These are phyloP conservation scores for Drosophila mayaguana DNA, from an alignment of 2,888 invertebrate genomes.

Conservation along the genomic window DNA sequence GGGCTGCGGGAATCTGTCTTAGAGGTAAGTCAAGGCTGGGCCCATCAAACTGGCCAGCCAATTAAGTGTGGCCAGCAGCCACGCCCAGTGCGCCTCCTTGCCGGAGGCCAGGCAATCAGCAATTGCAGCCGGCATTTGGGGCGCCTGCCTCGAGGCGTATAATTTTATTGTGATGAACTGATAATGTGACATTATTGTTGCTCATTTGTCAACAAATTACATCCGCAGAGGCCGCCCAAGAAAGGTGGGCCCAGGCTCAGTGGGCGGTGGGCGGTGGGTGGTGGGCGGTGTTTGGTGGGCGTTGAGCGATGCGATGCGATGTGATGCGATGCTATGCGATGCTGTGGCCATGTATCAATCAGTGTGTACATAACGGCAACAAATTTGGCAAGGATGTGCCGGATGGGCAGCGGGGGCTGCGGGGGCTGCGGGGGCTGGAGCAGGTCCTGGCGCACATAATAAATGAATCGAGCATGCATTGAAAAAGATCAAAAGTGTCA, in stretches of 20 bases:
- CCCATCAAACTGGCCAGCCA: conserved; percentile 43
- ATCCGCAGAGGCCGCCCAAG: conserved; percentile 44
- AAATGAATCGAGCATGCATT: conserved; percentile 78
- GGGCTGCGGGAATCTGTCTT: not conserved
- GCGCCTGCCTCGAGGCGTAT: conserved; percentile 52
- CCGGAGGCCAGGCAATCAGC: conserved; percentile 37
- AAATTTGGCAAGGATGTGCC: conserved; percentile 47
- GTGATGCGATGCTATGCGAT: conserved; percentile 5
- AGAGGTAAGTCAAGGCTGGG: conserved; percentile 38
- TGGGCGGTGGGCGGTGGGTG: not conserved
- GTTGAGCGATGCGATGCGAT: conserved; percentile 28
- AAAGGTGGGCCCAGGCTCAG: conserved; percentile 39
- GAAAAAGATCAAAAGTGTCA: conserved; percentile 80
- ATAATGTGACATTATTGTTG: conserved; percentile 79
- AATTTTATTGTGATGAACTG: conserved; percentile 81
- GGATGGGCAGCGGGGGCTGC: not conserved
- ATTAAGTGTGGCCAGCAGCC: conserved; percentile 40
- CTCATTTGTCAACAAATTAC: conserved; percentile 81
- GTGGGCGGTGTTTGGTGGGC: conserved; percentile 34
- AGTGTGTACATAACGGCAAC: conserved; percentile 62
- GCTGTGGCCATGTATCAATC: conserved; percentile 71
- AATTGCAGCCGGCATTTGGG: conserved; percentile 42
- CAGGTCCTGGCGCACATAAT: conserved; percentile 60
- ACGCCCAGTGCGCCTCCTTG: not conserved
- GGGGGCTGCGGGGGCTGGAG: not conserved